Evolutionary conservation across 1,140 invertebrate species (phyloP), one percentile per base, ranked within the genome.

Genomic region (Drosophila mojavensis): DNA sequence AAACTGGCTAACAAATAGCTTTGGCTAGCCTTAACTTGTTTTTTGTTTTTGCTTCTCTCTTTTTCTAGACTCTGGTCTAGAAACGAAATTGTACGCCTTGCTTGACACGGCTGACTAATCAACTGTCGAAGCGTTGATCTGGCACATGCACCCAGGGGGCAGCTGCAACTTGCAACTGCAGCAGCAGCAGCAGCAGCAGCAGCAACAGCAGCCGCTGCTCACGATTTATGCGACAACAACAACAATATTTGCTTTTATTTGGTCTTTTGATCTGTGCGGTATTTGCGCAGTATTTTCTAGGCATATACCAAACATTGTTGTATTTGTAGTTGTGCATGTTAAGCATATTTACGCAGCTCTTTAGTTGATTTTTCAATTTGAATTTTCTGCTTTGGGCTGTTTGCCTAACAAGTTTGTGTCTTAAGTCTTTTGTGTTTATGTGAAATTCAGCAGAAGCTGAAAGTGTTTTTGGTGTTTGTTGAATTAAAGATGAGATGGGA

Each of bases 71-170:
- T 63, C 65, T 33, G 54, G 56, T 73, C 70, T 67, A 67, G 70
- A 73, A 67, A 73, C 69, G 41, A 71, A 75, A 75, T 75, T 75
- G 72, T 47, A 24, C 65, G 58, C 51, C 70, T 67, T 67, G 70
- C 36, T 11, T 73, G 68, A 63, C 67, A 69, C 48, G 60, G 51
- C 80, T 84, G 81, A 84, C 81, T 83, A 83, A 83, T 84, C 81
- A 65, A 84, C 72, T 64, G 77, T 58, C 72, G 66, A 59, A 58
- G 65, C 54, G 66, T 43, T 33, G 72, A 67, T 61, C 68, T 30
- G 61, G 33, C 30, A 59, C 50, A 59, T 59, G 55, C 69, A 39
- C 55, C 69, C 63, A 47, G 56, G 50, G 67, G 67, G 50, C 63
- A 61, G 26, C 61, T 26, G 56, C 39, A 48, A 41, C 63, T 36